phyloP scores from a whole-genome alignment of 2,113 vertebrate genomes.

The Hydrochoerus hydrochaeris region DNA sequence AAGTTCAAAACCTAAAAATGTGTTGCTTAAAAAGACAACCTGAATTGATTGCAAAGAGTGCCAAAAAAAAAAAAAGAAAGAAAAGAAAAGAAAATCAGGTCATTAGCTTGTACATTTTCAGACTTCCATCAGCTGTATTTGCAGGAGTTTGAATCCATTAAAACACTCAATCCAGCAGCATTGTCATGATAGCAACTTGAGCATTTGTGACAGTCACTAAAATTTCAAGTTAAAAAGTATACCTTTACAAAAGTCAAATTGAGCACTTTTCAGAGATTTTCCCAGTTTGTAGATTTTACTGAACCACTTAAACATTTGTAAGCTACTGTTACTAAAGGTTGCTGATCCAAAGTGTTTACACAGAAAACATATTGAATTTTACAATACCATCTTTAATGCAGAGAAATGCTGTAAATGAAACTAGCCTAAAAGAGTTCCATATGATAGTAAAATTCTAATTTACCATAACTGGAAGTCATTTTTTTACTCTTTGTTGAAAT shows the following conservation, averaged over 20 bases:
- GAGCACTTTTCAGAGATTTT: constrained; percentile 41
- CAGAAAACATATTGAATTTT: constrained; percentile 47
- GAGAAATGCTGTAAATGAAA: constrained; percentile 62
- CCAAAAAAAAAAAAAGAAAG: constrained; percentile 18
- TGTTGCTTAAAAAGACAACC: constrained; percentile 69
- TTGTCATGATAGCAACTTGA: constrained; percentile 15
- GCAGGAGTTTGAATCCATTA: constrained; percentile 68
- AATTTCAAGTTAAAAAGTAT: neutral
- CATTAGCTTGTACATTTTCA: constrained; percentile 71
- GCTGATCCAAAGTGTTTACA: neutral
- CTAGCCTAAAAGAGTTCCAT: constrained; percentile 40
- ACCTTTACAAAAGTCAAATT: constrained; percentile 45
- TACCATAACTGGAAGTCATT: constrained; percentile 67
- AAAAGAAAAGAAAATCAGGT: constrained; percentile 46
- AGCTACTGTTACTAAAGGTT: neutral
- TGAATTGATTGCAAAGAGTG: constrained; percentile 74
- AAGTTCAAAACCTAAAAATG: constrained; percentile 74
- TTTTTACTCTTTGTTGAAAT: constrained; percentile 69
- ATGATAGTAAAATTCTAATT: constrained; percentile 46
- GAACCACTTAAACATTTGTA: constrained; percentile 21
- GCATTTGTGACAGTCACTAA: constrained; percentile 11
- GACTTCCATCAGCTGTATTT: constrained; percentile 69
- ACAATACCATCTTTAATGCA: constrained; percentile 59
- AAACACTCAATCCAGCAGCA: constrained; percentile 40
- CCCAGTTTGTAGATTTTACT: neutral